Conservation (phyloP, 1,140 invertebrate genomes). For the Telenomus remus region DNA sequence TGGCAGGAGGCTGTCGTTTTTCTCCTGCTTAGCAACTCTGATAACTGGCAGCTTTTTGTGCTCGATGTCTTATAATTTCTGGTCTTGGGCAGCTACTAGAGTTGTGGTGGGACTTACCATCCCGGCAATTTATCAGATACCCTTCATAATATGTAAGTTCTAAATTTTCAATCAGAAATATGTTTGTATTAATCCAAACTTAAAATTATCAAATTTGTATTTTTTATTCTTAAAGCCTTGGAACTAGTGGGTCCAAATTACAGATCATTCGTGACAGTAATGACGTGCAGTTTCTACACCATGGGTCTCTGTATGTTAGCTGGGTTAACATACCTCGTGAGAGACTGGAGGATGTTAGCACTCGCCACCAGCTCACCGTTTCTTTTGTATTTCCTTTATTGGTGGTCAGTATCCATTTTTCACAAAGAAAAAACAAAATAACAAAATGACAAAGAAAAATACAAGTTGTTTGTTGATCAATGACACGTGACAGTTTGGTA, state of each 20-base stretch:
- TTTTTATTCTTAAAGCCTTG: slow-evolving; percentile 80
- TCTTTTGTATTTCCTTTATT: slow-evolving; percentile 88
- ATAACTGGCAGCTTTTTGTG: slow-evolving; percentile 86
- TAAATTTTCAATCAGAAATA: slow-evolving; percentile 4
- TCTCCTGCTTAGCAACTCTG: slow-evolving; percentile 85
- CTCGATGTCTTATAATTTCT: slow-evolving; percentile 84
- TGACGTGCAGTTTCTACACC: slow-evolving; percentile 93
- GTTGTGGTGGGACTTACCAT: slow-evolving; percentile 90
- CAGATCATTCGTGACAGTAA: slow-evolving; percentile 91
- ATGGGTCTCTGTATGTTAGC: slow-evolving; percentile 88
- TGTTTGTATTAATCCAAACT: no score
- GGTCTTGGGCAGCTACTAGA: slow-evolving; percentile 85
- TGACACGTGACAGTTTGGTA: slow-evolving; percentile 46
- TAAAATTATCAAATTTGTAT: slow-evolving; percentile 10
- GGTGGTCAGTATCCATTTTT: slow-evolving; percentile 77
- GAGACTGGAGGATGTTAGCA: slow-evolving; percentile 87
- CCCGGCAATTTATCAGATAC: slow-evolving; percentile 95
- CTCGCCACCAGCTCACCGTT: slow-evolving; percentile 89
- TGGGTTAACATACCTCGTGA: slow-evolving; percentile 86
- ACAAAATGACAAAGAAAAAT: no score
- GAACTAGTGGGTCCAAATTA: slow-evolving; percentile 93
- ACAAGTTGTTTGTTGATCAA: neutral
- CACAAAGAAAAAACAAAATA: neutral
- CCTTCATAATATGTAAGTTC: slow-evolving; percentile 92
- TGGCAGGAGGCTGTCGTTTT: slow-evolving; percentile 87